Conservation (phyloP, 2,797 vertebrate species). For the Chlorospingus flavigularis region DNA sequence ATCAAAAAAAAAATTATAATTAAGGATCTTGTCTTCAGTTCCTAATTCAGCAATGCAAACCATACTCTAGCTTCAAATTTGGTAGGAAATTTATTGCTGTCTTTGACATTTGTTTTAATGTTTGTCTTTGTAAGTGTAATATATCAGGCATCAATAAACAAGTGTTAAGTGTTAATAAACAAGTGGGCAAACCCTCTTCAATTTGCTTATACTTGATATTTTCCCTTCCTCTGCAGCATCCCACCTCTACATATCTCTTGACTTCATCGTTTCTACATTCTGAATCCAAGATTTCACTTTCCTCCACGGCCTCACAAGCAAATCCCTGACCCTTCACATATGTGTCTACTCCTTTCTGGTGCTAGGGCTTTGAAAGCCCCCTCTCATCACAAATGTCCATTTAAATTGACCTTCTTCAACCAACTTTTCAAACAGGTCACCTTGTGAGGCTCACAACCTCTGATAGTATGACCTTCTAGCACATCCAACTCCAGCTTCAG, state of each 20-base stretch:
- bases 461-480: neutral
- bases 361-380: neutral
- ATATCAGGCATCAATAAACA: neutral
- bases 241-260: neutral
- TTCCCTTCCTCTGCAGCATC: neutral
- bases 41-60: neutral
- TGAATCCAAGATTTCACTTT: neutral
- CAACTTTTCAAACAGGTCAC: neutral
- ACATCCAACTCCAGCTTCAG: neutral
- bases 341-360: neutral
- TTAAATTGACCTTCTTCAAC: neutral
- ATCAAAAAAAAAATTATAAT: neutral
- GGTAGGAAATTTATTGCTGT: neutral
- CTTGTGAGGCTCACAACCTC: neutral
- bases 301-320: neutral
- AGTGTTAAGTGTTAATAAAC: neutral
- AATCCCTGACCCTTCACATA: neutral
- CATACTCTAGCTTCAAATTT: neutral
- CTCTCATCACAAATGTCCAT: neutral
- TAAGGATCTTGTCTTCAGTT: neutral
- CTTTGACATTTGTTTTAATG: neutral
- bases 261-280: neutral
- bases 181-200: neutral
- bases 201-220: neutral
- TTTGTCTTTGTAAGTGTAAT: neutral